Conservation (phyloP, 2,113 vertebrate species). For the Willisornis vidua region DNA sequence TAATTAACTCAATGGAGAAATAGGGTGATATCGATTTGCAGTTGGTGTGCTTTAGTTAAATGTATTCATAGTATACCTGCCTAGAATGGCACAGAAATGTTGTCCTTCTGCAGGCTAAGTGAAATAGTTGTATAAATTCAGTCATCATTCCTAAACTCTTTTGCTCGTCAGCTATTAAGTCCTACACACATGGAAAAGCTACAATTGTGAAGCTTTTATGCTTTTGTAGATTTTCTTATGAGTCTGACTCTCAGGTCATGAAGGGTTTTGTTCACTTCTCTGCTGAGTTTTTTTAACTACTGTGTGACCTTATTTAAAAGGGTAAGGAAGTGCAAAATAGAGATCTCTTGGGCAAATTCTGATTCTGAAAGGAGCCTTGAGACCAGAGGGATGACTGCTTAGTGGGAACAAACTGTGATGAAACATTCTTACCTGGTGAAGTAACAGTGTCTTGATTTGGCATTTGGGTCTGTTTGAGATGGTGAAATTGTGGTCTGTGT, state of each 20-base stretch:
- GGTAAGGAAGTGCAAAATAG: neutral
- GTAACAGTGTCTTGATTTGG: neutral
- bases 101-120: neutral
- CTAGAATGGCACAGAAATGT: neutral
- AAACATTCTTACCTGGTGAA: neutral
- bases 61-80: fast-evolving
- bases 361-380: neutral
- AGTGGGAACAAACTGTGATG: neutral
- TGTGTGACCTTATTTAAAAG: neutral
- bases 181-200: neutral
- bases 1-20: neutral
- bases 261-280: neutral
- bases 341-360: neutral
- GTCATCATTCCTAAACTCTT: neutral
- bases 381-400: neutral
- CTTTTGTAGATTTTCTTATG: neutral
- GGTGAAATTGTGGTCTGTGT: neutral
- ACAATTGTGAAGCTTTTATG: neutral
- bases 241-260: neutral
- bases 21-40: neutral
- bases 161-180: neutral
- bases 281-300: neutral
- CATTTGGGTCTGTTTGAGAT: neutral
- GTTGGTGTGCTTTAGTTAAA: neutral
- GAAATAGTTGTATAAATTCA: neutral